Evolutionary conservation across 2,797 vertebrate species (phyloP), one percentile per base, ranked within the genome.

Genomic region (Cryptoblepharus egeriae): DNA sequence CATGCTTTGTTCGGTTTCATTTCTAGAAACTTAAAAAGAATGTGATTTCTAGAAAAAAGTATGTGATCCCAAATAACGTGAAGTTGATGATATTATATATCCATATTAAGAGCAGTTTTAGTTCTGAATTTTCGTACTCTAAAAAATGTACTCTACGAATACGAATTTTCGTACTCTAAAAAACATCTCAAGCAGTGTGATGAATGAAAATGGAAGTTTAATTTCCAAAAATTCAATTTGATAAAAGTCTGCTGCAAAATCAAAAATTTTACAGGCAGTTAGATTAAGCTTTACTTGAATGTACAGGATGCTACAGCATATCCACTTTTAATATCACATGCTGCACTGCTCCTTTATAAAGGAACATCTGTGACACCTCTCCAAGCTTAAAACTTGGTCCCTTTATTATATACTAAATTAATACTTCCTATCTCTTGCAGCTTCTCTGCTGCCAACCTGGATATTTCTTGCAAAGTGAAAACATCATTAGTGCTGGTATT

Each of bases 211-310:
- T 28, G 30, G 63, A 3, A 55, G 10, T 4, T 63, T 35, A 26
- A 55, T 74, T 12, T 58, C 16, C 6, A 10, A 12, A 13, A 0
- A 3, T 75, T 0, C 2, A 90, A 81, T 89, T 87, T 88, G 88
- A 87, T 88, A 84, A 88, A 92, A 65, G 37, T 39, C 32, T 49
- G 39, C 22, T 57, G 42, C 67, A 83, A 64, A 65, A 55, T 74
- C 30, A 74, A 61, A 10, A 78, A 39, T 82, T 71, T 55, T 22
- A 69, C 42, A 70, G 16, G 20, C 49, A 57, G 22, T 35, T 65
- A 11, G 45, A 67, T 39, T 52, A 13, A 22, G 11, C 76, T 67
- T 65, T 13, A 20, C 68, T 39, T 67, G 32, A 32, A 69, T 79
- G 68, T 73, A 61, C 42, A 74, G 32, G 26, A 68, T 80, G 79